phyloP scores from a whole-genome alignment of 2,113 vertebrate genomes.

The Muntiacus muntjak region DNA sequence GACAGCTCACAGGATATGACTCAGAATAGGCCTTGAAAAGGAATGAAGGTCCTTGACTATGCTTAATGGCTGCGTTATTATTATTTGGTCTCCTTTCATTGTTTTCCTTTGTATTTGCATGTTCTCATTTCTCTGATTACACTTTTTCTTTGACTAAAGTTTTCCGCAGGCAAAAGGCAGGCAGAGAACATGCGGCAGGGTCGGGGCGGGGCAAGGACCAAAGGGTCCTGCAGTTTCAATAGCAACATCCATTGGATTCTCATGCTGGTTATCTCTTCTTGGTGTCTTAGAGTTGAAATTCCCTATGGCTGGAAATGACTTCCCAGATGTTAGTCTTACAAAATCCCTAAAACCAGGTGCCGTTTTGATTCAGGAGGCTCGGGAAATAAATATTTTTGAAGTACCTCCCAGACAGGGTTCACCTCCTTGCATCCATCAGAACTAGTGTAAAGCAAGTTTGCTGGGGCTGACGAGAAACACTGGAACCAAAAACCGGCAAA shows the following conservation, averaged over 20 bases:
- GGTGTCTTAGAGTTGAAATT: neutral
- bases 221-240: neutral
- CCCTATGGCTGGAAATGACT: neutral
- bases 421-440: neutral
- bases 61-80: neutral
- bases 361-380: neutral
- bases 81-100: neutral
- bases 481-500: neutral
- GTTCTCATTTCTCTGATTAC: neutral
- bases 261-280: neutral
- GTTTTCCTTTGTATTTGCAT: neutral
- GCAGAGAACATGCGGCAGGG: neutral
- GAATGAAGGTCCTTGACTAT: neutral
- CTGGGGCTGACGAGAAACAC: neutral
- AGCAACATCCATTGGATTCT: neutral
- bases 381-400: neutral
- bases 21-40: neutral
- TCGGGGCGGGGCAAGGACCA: accelerated
- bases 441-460: neutral
- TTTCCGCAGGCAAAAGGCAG: neutral
- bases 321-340: slow-evolving; percentile 11
- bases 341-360: neutral
- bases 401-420: neutral
- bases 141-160: neutral
- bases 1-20: neutral